A percentile compares a stretch with the other conserved stretches of the same genome.
phyloP scores from a whole-genome alignment of 53 echinoderm and acorn worm genomes.

The Luidia sarsii region DNA sequence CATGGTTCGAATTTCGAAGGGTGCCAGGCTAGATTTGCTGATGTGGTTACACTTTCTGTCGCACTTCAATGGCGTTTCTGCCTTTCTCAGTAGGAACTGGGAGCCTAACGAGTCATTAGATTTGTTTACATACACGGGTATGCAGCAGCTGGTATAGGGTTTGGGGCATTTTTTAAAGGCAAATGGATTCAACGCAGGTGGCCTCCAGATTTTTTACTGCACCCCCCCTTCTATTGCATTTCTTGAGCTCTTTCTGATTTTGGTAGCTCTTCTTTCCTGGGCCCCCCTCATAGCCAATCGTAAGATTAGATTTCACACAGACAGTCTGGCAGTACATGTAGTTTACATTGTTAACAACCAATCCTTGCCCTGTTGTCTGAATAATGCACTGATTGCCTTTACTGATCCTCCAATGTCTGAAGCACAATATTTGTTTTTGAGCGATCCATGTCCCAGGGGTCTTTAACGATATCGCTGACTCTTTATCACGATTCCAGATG shows the following conservation, averaged over 20 bases:
- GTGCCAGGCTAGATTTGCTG: constrained; percentile 30
- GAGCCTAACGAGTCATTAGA: background rate
- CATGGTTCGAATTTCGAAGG: constrained; percentile 29
- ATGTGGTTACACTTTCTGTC: constrained; percentile 46
- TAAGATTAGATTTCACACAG: constrained; percentile 11
- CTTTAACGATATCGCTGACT: constrained; percentile 47
- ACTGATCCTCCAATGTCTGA: constrained; percentile 30
- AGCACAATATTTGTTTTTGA: constrained; percentile 17
- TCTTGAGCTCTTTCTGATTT: constrained; percentile 28
- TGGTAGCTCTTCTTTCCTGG: background rate
- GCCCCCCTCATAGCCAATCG: too few species aligned
- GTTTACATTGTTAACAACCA: constrained; percentile 40
- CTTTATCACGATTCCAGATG: constrained; percentile 53
- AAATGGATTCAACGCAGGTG: constrained; percentile 45
- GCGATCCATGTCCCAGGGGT: constrained; percentile 34
- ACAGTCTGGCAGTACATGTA: constrained; percentile 49
- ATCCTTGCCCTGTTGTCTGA: constrained; percentile 1
- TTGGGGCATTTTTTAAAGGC: constrained; percentile 43
- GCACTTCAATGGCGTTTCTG: constrained; percentile 42
- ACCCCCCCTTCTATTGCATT: constrained; percentile 36
- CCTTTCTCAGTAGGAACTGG: constrained; percentile 18
- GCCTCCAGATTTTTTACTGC: background rate
- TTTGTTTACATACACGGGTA: constrained; percentile 52
- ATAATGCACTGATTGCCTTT: constrained; percentile 29
- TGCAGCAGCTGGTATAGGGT: constrained; percentile 54